Evolutionary conservation across 2,113 vertebrate genomes (phyloP), one percentile per base, ranked within the genome.

Genomic region (Origma solitaria): DNA sequence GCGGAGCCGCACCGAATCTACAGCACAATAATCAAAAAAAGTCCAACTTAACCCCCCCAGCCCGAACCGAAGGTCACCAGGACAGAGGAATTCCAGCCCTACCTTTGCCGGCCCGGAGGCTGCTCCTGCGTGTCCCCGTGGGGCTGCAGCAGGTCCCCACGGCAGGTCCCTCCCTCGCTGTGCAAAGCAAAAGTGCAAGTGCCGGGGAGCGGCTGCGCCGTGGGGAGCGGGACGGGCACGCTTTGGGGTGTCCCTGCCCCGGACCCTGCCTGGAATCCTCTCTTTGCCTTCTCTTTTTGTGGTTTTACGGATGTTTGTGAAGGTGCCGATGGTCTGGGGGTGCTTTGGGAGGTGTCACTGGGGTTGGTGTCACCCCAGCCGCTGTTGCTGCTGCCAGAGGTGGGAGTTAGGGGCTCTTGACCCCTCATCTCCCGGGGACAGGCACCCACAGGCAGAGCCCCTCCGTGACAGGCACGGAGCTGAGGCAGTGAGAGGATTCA

Each of bases 11-110:
- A 7, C 69, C 11, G 1, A 42, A 33, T 10, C 31, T 1, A 6
- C 0, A 1, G 12, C 20, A 11, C 19, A 8, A 18, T 9, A 19
- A 25, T 1, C 1, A 44, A 8, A 30, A 17, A 49, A 15, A 28
- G 0, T 2, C 8, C 6, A 0, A 0, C 1, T 23, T 10, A 37
- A 35, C 18, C 21, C 37, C 12, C 0, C 3, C 8, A 25, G 5
- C 42, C 35, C 3, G n/a, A 28, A 10, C 24, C 19, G 7, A 35
- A 7, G 18, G 1, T 3, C 7, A 0, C 2, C 0, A 1, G 24
- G 25, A 7, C 0, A 10, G n/a, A 49, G 45, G 23, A 13, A 0
- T 3, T 0, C 2, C 13, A 3, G 28, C 84, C 96, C 53, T 97
- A 97, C 97, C 97, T 94, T 20, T 1, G 38, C 15, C 0, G 40